Base-by-base conservation (phyloP, 2,888 invertebrate species). In the Drosophila paucipuncta region DNA sequence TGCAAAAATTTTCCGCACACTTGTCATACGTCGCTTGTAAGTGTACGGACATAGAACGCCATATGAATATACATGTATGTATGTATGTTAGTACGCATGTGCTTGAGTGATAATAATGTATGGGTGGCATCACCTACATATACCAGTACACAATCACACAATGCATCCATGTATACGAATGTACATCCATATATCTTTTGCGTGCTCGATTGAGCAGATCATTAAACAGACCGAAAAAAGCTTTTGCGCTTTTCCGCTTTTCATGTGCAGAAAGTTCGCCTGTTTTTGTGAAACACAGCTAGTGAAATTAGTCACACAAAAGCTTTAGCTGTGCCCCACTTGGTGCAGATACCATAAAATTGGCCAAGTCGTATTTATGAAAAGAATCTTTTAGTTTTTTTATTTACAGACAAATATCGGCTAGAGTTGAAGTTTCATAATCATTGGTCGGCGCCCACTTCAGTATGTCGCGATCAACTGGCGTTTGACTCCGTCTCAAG, bases 1-100 rank as follows among this genome's bases (percentile, higher is more conserved):
- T 68, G 55, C 50, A 57, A 33, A 76, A 52, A 76, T 64, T 77
- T 77, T 77, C 78, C 78, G 73, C 73, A 78, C 78, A 76, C 78
- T 78, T 80, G 73, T 47, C 65, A 61, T 31, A 58, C 35, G 35
- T 54, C 33, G 54, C 54, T 5, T 49, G 11, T 37, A 18, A 2
- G 13, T 28, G 39, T 49, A 47, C 28, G 53, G 30, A 10, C 39
- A 58, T 54, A 47, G 22, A 53, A 30, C 60, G 33, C 50, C 50
- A 60, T 50, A 59, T 28, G 50, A 50, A 39, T 7, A n/a, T 41
- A n/a, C n/a, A 53, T 11, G 11, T 31, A 31, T 25, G 25, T 25
- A 25, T 31, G 31, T 55, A 22, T 16, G 47, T 22, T 47, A 43
- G n/a, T 41, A 41, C 41, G n/a, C n/a, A 39, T 57, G n/a, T 57